These are phyloP conservation scores for Coreoperca whiteheadi DNA, from an alignment of 2,113 vertebrate genomes.

Conservation along the genomic window DNA sequence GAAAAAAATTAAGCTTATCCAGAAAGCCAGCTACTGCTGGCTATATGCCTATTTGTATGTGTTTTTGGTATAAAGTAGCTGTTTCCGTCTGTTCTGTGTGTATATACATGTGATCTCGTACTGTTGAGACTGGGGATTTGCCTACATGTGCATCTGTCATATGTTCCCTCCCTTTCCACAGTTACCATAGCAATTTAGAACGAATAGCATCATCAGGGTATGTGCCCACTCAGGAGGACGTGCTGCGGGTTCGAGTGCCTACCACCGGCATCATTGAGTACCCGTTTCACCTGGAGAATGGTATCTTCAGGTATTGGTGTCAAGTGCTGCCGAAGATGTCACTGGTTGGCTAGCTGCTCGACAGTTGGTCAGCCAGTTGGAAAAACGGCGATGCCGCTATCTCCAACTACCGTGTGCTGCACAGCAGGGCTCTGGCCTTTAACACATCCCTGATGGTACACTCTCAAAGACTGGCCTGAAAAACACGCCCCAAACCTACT, in stretches of 20 bases:
- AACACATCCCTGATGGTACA: constrained; percentile 66
- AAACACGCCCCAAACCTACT: neutral
- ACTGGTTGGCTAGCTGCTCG: constrained; percentile 54
- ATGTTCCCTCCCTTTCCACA: constrained; percentile 72
- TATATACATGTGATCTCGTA: constrained; percentile 3
- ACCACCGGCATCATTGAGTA: constrained; percentile 97
- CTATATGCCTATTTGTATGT: neutral
- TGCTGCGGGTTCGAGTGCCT: constrained; percentile 93
- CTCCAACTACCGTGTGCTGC: constrained; percentile 43
- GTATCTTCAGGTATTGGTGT: constrained; percentile 93
- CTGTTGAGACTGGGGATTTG: constrained; percentile 33
- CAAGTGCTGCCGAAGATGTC: constrained; percentile 39
- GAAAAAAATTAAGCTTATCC: neutral
- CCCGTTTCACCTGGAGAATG: constrained; percentile 95
- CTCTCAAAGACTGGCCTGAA: constrained; percentile 63
- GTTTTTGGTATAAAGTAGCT: neutral
- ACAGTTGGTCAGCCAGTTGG: constrained; percentile 50
- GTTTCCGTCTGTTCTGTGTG: neutral
- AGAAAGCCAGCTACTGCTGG: neutral
- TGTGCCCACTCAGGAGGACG: constrained; percentile 94
- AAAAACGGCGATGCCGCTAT: constrained; percentile 49
- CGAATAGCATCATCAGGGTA: constrained; percentile 89
- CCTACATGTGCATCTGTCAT: constrained; percentile 56
- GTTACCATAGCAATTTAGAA: constrained; percentile 93
- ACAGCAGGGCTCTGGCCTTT: constrained; percentile 52